Evolutionary conservation across 2,888 invertebrate genomes (phyloP).

Genomic region (Exocentrus adspersus): DNA sequence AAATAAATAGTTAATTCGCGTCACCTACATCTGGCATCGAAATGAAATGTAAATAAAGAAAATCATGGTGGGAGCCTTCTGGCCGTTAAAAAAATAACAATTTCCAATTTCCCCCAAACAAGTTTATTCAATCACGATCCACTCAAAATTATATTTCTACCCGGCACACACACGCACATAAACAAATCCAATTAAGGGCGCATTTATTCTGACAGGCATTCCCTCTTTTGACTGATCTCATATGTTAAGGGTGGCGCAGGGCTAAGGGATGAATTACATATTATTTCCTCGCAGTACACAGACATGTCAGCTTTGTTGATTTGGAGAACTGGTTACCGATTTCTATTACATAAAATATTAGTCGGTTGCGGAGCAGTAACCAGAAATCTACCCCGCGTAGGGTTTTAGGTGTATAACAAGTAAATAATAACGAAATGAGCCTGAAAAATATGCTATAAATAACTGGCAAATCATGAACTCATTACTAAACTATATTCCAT

Average conservation of each 20-base stretch:
- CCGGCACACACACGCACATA: slow-evolving; percentile 57
- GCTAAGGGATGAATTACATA: slow-evolving; percentile 44
- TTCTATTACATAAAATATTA: slow-evolving; percentile 4
- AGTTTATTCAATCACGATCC: slow-evolving; percentile 60
- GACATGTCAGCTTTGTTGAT: slow-evolving; percentile 1
- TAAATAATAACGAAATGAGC: no score
- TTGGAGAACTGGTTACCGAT: slow-evolving; percentile 5
- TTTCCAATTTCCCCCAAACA: slow-evolving; percentile 55
- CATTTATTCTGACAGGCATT: slow-evolving; percentile 61
- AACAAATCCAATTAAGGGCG: slow-evolving; percentile 63
- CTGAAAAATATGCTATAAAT: no score
- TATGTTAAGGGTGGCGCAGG: slow-evolving; percentile 50
- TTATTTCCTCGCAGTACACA: slow-evolving; percentile 20
- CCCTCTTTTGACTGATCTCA: slow-evolving; percentile 58
- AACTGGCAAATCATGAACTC: no score
- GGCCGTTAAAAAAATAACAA: slow-evolving; percentile 54
- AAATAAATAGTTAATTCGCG: slow-evolving; percentile 19
- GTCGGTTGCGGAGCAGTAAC: no score
- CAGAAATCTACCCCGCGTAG: no score
- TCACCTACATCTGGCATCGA: slow-evolving; percentile 9
- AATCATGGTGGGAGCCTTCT: slow-evolving; percentile 15
- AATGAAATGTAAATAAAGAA: slow-evolving; percentile 29
- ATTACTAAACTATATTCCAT: no score
- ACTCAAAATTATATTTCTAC: slow-evolving; percentile 58
- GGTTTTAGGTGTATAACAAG: no score